Evolutionary conservation across 2,113 vertebrate species (phyloP).

Genomic region (Brachypodius melanocephalos): DNA sequence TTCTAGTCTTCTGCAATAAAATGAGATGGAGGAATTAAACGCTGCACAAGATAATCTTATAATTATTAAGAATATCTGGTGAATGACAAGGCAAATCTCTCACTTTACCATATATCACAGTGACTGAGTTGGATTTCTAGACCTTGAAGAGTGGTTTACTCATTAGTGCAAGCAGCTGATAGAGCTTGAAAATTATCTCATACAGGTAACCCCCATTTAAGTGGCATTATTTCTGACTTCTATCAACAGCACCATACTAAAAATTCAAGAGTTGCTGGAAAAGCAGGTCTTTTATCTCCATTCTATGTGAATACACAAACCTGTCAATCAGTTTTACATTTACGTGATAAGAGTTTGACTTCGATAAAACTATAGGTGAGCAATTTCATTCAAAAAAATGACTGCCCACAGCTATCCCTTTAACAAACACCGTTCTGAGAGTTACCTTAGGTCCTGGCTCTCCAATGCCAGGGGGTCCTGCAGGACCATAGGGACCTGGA

Average conservation of each 20-base stretch:
- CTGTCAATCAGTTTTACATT: not conserved
- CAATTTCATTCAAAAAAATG: not conserved
- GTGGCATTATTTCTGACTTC: not conserved
- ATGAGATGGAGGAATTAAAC: not conserved
- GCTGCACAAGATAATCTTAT: not conserved
- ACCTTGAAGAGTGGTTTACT: not conserved
- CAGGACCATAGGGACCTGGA: constrained; percentile 76
- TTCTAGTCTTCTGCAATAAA: not conserved
- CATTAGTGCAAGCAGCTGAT: not conserved
- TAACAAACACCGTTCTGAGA: not conserved
- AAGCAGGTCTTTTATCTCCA: not conserved
- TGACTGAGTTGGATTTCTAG: not conserved
- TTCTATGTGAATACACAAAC: not conserved
- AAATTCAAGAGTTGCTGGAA: not conserved
- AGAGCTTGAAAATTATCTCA: not conserved
- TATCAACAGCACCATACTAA: not conserved
- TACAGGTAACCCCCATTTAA: not conserved
- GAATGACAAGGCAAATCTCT: not conserved
- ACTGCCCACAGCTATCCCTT: not conserved
- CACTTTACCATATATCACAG: not conserved
- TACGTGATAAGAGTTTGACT: not conserved
- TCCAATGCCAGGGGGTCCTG: constrained; percentile 78
- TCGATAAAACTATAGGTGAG: not conserved
- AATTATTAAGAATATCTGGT: not conserved
- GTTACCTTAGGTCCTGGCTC: constrained; percentile 84